Evolutionary conservation across 2,797 vertebrate species (phyloP), one percentile per base, ranked within the genome.

Genomic region (Myripristis jacobus): DNA sequence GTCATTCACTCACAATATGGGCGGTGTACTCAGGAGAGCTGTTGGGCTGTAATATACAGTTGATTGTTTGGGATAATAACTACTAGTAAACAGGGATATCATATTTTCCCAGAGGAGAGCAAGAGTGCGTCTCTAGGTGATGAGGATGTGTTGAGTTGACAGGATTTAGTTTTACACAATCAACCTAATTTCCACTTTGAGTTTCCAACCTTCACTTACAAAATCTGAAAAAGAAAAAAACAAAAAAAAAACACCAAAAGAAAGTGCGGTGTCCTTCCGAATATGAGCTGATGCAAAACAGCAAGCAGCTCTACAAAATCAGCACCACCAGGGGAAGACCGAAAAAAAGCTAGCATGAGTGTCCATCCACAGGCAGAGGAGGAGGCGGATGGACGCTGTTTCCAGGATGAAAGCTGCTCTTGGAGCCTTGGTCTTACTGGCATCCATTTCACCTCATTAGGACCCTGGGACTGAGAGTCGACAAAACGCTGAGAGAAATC

Each of bases 371-470:
- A 36, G 52, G 34, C 38, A 29, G 41, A 50, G 44, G 41, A 50
- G 44, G 59, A 64, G 61, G 66, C n/a, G n/a, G n/a, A 69, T 61
- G 71, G 55, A 69, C 77, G 18, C 50, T 34, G 60, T 82, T 87
- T 83, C 76, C 71, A 60, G 48, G 77, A 59, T 81, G 74, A 88
- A 90, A 73, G 70, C 75, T 25, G 12, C 87, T 89, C 58, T 36
- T 60, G 74, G 80, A 82, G 77, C 77, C 53, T 77, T 62, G 82
- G 87, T 87, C 89, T 90, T 85, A 90, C 88, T 88, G 86, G 91
- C 91, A 93, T 83, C 77, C 46, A 94, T 94, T 92, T 90, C 93
- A 93, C 87, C 91, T 95, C 69, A 34, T 93, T 94, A 93, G 89
- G 91, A 88, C 83, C 88, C 91, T 83, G 89, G 88, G 86, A 91